Base-by-base conservation (phyloP, 2,888 invertebrate genomes). In the Anorthoa munda region DNA sequence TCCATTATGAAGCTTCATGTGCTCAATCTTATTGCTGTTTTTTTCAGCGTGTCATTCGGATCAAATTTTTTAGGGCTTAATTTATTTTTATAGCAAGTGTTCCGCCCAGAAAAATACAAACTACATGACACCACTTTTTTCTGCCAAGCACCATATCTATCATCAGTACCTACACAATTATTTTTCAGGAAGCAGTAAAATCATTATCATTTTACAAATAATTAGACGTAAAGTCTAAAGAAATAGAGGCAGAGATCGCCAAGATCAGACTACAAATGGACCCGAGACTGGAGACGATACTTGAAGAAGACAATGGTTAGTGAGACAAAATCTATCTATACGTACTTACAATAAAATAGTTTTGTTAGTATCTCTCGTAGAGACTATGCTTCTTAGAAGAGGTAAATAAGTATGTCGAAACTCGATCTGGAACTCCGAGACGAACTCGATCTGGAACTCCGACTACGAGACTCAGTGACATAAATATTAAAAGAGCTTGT, bases 161-260 rank as follows among this genome's bases (percentile, higher is more conserved):
- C 31, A 17, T 45, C 7, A 17, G 5, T 5, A 21, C 9, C 9
- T 5, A 21, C 9, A 0, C 2, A 18, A 18, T 51, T 18, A 5
- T 48, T 46, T 88, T 87, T 0, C 73, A 94, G 94, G 92, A 93
- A 75, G 94, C 93, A 72, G 90, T 90, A 0, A 89, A 91, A 75
- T 86, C 94, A 0, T 87, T 94, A 79, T 87, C 93, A 0, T 93
- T 93, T 77, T 94, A 94, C 83, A 87, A 86, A 61, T 85, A 90
- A 26, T 60, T 91, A 4, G 82, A 89, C 0, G 79, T 89, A 0
- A 84, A 81, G 0, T 93, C 93, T 0, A 93, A 92, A 77, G 92
- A 92, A 85, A 89, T 93, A 0, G 89, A 92, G 76, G 85, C 85
- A 0, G 93, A 93, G 79, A 86, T 94, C 17, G 86, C 85, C 11